Conservation (phyloP, 2,113 vertebrate genomes). For the Oreocharis arfaki region DNA sequence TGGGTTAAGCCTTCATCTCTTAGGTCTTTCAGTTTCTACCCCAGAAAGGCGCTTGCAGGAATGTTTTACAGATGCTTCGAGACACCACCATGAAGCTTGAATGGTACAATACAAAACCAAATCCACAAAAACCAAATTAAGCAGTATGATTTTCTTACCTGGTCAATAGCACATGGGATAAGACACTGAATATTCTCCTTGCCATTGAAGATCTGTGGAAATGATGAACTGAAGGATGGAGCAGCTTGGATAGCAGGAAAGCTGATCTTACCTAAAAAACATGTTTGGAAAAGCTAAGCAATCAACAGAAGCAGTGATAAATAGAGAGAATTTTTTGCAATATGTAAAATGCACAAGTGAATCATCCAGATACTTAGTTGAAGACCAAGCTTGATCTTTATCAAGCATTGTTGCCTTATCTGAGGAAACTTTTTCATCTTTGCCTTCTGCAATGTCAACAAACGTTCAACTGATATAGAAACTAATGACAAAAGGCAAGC, state of each 20-base stretch:
- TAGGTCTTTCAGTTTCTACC: not conserved
- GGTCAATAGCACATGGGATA: conserved; percentile 96
- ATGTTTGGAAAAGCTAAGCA: not conserved
- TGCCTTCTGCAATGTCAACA: not conserved
- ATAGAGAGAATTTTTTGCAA: not conserved
- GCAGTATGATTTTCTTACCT: conserved; percentile 70
- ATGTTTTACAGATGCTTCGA: not conserved
- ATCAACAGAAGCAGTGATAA: not conserved
- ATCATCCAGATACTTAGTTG: not conserved
- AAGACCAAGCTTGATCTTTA: not conserved
- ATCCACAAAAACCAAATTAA: not conserved
- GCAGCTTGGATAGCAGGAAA: conserved; percentile 97
- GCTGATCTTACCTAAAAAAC: conserved; percentile 90
- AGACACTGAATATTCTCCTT: conserved; percentile 90
- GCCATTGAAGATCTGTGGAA: conserved; percentile 89
- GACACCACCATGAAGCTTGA: not conserved
- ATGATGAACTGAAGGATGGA: conserved; percentile 93
- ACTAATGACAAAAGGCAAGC: not conserved
- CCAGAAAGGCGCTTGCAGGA: not conserved
- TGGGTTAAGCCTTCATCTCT: not conserved
- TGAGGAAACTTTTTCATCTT: not conserved
- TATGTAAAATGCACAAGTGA: not conserved
- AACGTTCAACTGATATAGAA: not conserved
- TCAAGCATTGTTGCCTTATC: not conserved
- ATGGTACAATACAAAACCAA: not conserved